Base-by-base conservation (phyloP, 2,888 invertebrate species). In the Eurytoma adleriae region DNA sequence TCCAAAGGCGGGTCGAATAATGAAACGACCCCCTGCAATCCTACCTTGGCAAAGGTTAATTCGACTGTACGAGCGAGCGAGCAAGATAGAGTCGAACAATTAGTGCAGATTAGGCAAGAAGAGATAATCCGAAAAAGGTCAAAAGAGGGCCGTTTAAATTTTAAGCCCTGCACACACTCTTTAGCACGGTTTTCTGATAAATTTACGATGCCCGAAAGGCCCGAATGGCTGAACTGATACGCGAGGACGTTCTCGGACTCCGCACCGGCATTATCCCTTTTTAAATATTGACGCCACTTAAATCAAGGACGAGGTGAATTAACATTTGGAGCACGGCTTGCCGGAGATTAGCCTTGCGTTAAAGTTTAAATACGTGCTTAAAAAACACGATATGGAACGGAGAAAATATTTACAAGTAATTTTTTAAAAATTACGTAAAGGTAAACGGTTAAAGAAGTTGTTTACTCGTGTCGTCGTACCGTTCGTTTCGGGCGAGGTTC, bases 211-310 rank as follows among this genome's bases (percentile, higher is more conserved):
- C 50, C 40, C 30, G 59, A 77, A 72, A n/a, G n/a, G n/a, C n/a
- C n/a, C n/a, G n/a, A n/a, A n/a, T 69, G 76, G 72, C 67, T 64
- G 54, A 72, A 62, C 59, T 76, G 78, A 81, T 79, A 81, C 59
- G 74, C 14, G 61, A 61, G 24, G 13, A 20, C 13, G 12, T 59
- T 18, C 59, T 59, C 14, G 62, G 30, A 14, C 30, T 30, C 7
- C 30, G 27, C 27, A 27, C 61, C 13, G 30, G 40, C 30, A 62
- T 62, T 62, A 62, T 62, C 62, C 40, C 62, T 62, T 40, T 40
- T 62, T 40, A 77, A 71, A 64, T 71, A 70, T 77, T 52, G 10
- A 52, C 50, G 27, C 66, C 57, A 16, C 54, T 40, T 54, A 27
- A 30, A 40, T 30, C 30, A 30, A 40, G 5, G 40, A 40, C 40